Conservation (phyloP, 2,113 vertebrate species). For the Myanophis thanlyinensis region DNA sequence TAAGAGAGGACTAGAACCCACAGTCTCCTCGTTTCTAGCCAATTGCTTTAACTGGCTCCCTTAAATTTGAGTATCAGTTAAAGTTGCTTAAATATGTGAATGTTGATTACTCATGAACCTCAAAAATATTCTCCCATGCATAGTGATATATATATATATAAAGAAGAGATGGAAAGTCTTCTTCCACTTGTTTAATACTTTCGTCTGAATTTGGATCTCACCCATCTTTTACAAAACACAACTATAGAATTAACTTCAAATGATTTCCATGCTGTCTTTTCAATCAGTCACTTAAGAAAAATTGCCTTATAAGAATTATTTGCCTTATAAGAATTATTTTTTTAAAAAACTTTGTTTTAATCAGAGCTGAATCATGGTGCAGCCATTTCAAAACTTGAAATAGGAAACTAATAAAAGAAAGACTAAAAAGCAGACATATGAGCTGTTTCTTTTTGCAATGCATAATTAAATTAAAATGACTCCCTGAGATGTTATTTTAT, state of each 20-base stretch:
- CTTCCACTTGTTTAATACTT: background rate
- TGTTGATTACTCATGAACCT: background rate
- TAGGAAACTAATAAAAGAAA: slow-evolving; percentile 20
- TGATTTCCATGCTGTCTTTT: background rate
- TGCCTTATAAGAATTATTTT: no score
- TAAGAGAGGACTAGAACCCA: background rate
- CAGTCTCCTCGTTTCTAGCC: background rate
- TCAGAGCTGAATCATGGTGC: slow-evolving; percentile 29
- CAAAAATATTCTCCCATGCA: background rate
- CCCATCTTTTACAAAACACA: background rate
- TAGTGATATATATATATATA: background rate
- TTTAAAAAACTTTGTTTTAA: background rate
- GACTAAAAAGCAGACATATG: slow-evolving; percentile 40
- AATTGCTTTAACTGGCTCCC: background rate
- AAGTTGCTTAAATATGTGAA: background rate
- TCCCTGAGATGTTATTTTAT: slow-evolving; percentile 10
- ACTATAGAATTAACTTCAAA: background rate
- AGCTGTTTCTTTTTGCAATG: slow-evolving; percentile 13
- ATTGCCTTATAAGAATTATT: background rate
- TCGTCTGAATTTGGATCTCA: background rate
- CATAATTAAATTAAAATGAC: slow-evolving; percentile 35
- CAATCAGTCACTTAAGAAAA: background rate
- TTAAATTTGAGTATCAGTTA: background rate
- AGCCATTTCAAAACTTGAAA: slow-evolving; percentile 12
- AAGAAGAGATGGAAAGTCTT: background rate